Percentiles rank a stretch among this genome's conserved stretches.
Evolutionary conservation across 1,140 invertebrate genomes (phyloP).

Genomic region (Hylyphantes graminicola): DNA sequence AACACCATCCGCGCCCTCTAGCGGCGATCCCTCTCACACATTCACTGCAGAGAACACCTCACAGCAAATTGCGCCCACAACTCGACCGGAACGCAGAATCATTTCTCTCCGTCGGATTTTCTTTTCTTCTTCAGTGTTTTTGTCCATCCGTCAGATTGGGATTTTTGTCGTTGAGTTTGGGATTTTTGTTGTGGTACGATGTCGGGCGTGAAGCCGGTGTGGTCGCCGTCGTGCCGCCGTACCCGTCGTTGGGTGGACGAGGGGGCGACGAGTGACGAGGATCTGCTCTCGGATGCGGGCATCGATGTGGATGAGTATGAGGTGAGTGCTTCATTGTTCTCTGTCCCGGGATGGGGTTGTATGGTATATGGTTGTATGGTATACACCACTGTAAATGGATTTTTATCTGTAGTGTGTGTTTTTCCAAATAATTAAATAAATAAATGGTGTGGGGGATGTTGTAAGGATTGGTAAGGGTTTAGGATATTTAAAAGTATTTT

Average conservation of each 20-base stretch:
- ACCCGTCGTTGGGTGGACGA: constrained; percentile 19
- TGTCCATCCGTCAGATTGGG: neutral
- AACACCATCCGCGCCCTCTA: neutral
- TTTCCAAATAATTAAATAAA: neutral
- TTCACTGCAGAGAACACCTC: neutral
- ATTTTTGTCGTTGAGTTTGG: neutral
- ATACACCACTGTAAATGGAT: too few species aligned
- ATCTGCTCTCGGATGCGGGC: constrained; percentile 55
- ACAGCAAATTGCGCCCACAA: neutral
- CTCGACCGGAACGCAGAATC: neutral
- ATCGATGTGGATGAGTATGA: constrained; percentile 58
- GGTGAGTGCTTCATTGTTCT: constrained; percentile 30
- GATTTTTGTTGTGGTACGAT: neutral
- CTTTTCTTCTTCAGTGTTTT: neutral
- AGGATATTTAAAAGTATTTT: too few species aligned
- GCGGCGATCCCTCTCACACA: neutral
- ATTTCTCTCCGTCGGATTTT: neutral
- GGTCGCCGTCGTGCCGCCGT: constrained; percentile 41
- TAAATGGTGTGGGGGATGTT: neutral
- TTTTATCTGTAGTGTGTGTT: too few species aligned
- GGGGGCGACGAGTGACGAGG: constrained; percentile 53
- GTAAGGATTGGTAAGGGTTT: neutral
- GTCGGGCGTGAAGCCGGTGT: constrained; percentile 12
- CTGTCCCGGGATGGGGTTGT: too few species aligned
- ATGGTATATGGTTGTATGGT: too few species aligned